A percentile compares a stretch with the other conserved stretches of the same genome.
Evolutionary conservation across 2,113 vertebrate species (phyloP).

Genomic region (Seriola rivoliana): DNA sequence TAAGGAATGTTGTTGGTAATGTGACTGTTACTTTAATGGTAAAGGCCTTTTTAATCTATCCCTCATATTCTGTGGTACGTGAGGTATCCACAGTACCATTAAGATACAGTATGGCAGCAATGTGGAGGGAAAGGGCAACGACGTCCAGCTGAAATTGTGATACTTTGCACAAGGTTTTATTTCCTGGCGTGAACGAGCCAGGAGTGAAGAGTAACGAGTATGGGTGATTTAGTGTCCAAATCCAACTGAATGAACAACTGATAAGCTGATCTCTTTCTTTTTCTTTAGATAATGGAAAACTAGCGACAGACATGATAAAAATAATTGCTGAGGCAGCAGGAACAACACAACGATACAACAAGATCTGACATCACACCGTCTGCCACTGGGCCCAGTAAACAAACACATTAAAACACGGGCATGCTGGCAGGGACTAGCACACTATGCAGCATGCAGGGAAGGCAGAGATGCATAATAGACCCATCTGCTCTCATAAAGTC

Average conservation of each 20-base stretch:
- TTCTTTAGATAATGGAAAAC: conserved; percentile 37
- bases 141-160: no score
- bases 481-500: conserved; percentile 75
- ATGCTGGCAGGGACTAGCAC: conserved; percentile 56
- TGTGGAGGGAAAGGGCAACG: no score
- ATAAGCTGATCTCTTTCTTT: conserved; percentile 1
- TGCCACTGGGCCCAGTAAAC: conserved; percentile 62
- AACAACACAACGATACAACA: conserved; percentile 56
- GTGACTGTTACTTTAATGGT: not conserved
- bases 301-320: conserved; percentile 34
- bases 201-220: not conserved
- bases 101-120: not conserved
- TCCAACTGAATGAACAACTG: conserved; percentile 14
- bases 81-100: not conserved
- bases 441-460: conserved; percentile 57
- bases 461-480: conserved; percentile 71
- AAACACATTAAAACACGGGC: conserved; percentile 72
- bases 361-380: conserved; percentile 60
- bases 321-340: conserved; percentile 64
- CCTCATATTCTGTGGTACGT: not conserved
- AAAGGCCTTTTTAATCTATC: not conserved
- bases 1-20: not conserved
- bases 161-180: not conserved
- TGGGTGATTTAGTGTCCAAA: conserved; percentile 19
- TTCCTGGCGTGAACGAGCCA: not conserved